These are phyloP conservation scores for Drosophila guanche DNA, from an alignment of 1,140 invertebrate genomes.

Conservation along the genomic window DNA sequence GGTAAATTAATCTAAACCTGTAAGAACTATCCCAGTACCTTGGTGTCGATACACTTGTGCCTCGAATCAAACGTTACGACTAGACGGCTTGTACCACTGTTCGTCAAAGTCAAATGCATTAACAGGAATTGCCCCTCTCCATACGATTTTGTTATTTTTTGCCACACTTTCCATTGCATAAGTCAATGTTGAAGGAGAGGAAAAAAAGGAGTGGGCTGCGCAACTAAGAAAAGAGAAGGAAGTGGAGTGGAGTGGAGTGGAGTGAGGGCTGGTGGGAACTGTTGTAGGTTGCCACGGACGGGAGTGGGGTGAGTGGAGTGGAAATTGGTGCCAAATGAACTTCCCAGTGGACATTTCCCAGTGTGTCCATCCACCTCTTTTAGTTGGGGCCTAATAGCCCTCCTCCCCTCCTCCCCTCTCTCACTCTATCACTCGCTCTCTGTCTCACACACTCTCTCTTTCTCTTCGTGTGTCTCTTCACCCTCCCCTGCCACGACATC, in stretches of 20 bases:
- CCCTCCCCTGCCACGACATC: no score
- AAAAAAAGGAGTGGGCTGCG: conserved; percentile 20
- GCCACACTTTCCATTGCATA: conserved; percentile 74
- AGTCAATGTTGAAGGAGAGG: conserved; percentile 52
- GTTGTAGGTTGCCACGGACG: neutral
- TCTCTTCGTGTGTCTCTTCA: neutral
- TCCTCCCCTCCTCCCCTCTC: neutral
- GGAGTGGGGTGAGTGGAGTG: neutral
- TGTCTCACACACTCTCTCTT: neutral
- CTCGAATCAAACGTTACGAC: no score
- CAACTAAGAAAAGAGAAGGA: conserved; percentile 13
- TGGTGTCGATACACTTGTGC: neutral
- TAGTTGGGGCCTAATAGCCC: no score
- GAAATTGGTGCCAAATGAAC: conserved; percentile 14
- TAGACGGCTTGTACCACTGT: no score
- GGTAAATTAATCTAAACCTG: no score
- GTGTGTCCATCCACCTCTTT: conserved; percentile 12
- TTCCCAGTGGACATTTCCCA: conserved; percentile 33
- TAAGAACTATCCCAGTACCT: neutral
- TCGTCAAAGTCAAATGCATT: no score
- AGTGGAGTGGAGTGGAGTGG: no score
- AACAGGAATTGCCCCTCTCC: no score
- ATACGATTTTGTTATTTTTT: conserved; percentile 36
- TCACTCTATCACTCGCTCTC: no score
- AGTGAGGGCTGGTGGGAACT: no score